phyloP scores from a whole-genome alignment of 2,797 vertebrate genomes.

The Phoeniculus purpureus region DNA sequence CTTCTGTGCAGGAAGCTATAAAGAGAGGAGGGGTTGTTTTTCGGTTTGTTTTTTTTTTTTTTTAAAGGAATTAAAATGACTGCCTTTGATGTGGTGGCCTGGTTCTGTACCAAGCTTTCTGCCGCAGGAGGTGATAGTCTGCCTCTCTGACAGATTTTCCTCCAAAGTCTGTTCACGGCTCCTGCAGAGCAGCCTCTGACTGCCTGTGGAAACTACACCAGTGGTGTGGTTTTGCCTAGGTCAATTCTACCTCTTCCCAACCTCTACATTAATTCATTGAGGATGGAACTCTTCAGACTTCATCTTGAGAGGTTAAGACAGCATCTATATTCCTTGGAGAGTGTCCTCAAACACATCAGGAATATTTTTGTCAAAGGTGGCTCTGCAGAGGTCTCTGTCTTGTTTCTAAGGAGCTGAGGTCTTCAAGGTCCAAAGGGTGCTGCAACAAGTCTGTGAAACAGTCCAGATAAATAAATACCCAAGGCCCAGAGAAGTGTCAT shows the following conservation, averaged over 20 bases:
- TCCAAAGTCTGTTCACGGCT: not conserved
- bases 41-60: not conserved
- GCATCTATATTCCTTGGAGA: not conserved
- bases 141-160: not conserved
- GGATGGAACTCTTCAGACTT: not conserved
- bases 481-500: not conserved
- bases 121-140: not conserved
- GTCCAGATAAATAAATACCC: not conserved
- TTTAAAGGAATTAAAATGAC: not conserved
- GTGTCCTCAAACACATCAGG: not conserved
- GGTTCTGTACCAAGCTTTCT: not conserved
- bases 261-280: not conserved
- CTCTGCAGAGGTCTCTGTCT: not conserved
- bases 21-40: not conserved
- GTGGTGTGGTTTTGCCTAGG: not conserved
- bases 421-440: not conserved
- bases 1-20: not conserved
- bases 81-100: slow-evolving; percentile 3
- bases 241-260: not conserved
- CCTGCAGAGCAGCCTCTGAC: not conserved
- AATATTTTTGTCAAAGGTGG: not conserved
- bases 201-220: not conserved
- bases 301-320: not conserved
- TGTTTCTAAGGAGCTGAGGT: not conserved
- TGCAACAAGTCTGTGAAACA: not conserved